These are phyloP conservation scores for Thomomys bottae DNA, from an alignment of 2,113 vertebrate species.

Conservation along the genomic window DNA sequence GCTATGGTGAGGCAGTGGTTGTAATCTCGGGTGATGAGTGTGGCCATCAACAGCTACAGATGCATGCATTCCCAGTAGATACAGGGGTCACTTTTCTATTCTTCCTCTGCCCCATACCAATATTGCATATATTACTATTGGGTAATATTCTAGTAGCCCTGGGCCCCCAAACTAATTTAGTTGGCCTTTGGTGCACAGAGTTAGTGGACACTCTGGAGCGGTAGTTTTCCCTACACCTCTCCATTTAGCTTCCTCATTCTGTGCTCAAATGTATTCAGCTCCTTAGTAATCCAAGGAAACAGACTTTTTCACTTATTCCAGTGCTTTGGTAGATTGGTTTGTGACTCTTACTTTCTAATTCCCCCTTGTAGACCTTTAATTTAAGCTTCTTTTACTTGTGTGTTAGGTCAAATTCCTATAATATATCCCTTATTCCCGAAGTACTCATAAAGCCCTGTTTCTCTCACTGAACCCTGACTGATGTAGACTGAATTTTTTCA, in stretches of 20 bases:
- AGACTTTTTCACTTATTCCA: neutral
- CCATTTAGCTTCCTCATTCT: neutral
- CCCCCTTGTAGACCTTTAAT: neutral
- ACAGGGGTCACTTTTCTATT: neutral
- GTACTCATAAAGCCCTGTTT: neutral
- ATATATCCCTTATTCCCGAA: neutral
- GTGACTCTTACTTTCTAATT: neutral
- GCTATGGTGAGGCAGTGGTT: neutral
- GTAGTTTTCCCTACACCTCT: neutral
- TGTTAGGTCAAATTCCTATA: neutral
- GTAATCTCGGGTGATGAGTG: neutral
- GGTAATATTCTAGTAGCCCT: neutral
- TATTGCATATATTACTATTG: neutral
- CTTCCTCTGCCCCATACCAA: neutral
- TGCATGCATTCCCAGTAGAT: neutral
- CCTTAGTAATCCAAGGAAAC: neutral
- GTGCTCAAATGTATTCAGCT: neutral
- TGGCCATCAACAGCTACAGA: neutral
- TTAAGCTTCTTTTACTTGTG: neutral
- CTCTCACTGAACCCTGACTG: neutral
- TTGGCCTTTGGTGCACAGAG: neutral
- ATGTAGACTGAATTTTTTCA: neutral
- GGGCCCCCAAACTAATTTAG: neutral
- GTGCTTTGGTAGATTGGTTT: neutral
- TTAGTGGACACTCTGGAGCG: neutral